Evolutionary conservation across 35 echinoderm and acorn worm genomes (phyloP), one percentile per base, ranked within the genome.

Genomic region (Apostichopus californicus): DNA sequence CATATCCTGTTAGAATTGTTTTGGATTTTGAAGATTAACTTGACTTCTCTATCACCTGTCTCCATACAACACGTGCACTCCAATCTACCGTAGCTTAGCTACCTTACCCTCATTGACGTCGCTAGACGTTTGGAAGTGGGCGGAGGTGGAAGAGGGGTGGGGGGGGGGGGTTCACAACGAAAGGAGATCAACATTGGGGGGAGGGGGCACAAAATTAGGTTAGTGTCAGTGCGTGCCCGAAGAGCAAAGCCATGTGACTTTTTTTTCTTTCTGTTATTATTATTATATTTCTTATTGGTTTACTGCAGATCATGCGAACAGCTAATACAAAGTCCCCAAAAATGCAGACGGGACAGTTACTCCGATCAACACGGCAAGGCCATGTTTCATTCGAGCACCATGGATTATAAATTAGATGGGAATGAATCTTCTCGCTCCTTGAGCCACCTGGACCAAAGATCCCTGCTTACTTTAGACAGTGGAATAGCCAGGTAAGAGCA

Each of bases 401-500:
- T 9, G 26, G 55, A 24, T 8, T 58, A 22, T 10, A 54, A 15
- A 8, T 53, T 89, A 26, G 17, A 89, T 10, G 68, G 17, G 24
- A 89, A 57, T 46, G 34, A 68, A 20, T 66, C 86, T 5, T 89
- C 86, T 28, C 86, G 68, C 10, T 89, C 86, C 9, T 64, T 89
- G 8, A 26, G 86, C 17, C 57, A 89, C 8, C 57, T 89, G 24
- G 73, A 91, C 46, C 89, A 79, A 54, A 77, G 89, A 68, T 91
- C 89, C 6, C 23, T 66, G 8, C 23, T 89, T 9, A 91, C 89
- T 4, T 9, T 91, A 15, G 89, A 91, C 54, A 91, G 89, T 8
- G 89, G 89, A 8, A 91, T 91, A 15, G 71, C 89, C 5, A 91
- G 89, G 89, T 91, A n/a, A 57, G 89, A 25, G 3, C 58, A 46